Evolutionary conservation across 2,888 invertebrate genomes (phyloP).

Genomic region (Pecten maximus): DNA sequence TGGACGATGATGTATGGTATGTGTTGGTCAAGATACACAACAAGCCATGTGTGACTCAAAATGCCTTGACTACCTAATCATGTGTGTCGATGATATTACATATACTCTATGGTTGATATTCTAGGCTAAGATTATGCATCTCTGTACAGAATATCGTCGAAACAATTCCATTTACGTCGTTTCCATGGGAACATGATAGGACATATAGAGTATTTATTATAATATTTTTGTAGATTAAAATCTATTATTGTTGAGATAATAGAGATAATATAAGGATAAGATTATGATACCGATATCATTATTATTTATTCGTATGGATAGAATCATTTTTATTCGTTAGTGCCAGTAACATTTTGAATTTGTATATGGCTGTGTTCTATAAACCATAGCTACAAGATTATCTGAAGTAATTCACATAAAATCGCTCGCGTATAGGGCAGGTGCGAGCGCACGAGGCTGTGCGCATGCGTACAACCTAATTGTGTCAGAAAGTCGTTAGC

Average conservation of each 20-base stretch:
- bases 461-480: background rate
- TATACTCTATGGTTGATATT: constrained; percentile 14
- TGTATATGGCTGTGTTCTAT: background rate
- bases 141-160: background rate
- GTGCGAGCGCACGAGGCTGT: background rate
- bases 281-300: background rate
- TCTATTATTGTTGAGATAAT: background rate
- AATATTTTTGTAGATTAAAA: background rate
- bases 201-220: background rate
- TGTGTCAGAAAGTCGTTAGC: constrained; percentile 10
- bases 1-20: background rate
- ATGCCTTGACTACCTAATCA: background rate
- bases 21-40: background rate
- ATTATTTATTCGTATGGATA: background rate
- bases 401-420: background rate
- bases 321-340: background rate
- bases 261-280: background rate
- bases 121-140: background rate
- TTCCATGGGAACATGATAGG: background rate
- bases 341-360: constrained; percentile 1
- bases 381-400: background rate
- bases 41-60: background rate
- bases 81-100: background rate
- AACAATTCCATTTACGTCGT: background rate
- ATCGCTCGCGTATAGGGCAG: background rate